A percentile compares a stretch with the other conserved stretches of the same genome.
Conservation (phyloP, 2,113 vertebrate genomes). For the Regulus satrapa region DNA sequence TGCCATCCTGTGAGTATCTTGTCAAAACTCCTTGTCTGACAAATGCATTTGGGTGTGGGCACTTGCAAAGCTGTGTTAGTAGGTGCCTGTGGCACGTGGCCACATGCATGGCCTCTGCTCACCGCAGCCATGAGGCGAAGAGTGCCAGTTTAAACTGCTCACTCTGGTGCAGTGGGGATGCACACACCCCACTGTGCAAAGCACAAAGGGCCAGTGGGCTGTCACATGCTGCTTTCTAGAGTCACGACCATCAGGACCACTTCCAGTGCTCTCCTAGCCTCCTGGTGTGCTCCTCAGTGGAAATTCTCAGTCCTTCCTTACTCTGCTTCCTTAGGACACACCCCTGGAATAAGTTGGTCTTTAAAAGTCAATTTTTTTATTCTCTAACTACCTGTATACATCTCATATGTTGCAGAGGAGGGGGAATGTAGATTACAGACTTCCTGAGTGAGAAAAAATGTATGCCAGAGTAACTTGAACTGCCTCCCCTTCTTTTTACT, state of each 20-base stretch:
- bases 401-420: neutral
- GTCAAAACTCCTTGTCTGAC: neutral
- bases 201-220: neutral
- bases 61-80: neutral
- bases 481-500: neutral
- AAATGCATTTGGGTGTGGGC: neutral
- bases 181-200: neutral
- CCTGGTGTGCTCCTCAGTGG: neutral
- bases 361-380: neutral
- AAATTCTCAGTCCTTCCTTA: neutral
- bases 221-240: rapidly evolving
- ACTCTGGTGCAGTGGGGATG: neutral
- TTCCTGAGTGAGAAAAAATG: neutral
- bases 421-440: neutral
- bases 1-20: neutral
- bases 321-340: neutral
- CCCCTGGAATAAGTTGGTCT: neutral
- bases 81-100: neutral
- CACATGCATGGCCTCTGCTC: neutral
- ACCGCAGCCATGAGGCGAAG: neutral
- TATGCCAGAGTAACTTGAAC: neutral
- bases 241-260: neutral
- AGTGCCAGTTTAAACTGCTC: neutral
- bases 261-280: neutral
- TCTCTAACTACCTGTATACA: neutral